phyloP scores from a whole-genome alignment of 2,113 vertebrate species.

The Crocuta crocuta region DNA sequence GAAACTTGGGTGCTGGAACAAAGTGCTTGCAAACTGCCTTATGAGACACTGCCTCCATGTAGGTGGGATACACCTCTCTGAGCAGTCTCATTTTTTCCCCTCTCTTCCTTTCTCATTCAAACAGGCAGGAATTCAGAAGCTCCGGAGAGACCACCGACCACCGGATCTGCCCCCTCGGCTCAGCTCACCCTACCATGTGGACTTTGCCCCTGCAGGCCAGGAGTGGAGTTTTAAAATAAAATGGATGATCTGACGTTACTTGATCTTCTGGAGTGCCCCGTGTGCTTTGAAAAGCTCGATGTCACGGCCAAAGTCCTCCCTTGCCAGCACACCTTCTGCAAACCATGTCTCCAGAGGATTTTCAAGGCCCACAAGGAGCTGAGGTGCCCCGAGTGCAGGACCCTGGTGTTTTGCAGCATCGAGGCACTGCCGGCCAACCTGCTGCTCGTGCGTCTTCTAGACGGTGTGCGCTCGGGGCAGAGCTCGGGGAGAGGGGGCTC shows the following conservation, averaged over 20 bases:
- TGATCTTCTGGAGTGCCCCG: constrained; percentile 93
- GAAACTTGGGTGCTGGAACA: constrained; percentile 69
- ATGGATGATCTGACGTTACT: constrained; percentile 93
- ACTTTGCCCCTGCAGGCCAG: not conserved
- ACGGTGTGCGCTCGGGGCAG: constrained; percentile 86
- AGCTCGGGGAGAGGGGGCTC: constrained; percentile 81
- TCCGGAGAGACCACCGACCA: not conserved
- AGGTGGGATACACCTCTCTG: constrained; percentile 82
- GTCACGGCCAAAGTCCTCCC: constrained; percentile 94
- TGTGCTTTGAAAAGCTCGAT: constrained; percentile 93
- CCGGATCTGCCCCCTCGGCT: not conserved
- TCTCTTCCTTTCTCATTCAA: constrained; percentile 66
- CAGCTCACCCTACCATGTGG: constrained; percentile 43
- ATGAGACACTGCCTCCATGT: constrained; percentile 82
- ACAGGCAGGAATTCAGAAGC: constrained; percentile 62
- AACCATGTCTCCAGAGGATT: constrained; percentile 92
- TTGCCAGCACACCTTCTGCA: constrained; percentile 98
- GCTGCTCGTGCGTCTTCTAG: constrained; percentile 92
- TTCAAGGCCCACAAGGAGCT: constrained; percentile 90
- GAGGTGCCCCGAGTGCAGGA: constrained; percentile 93
- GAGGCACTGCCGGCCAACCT: constrained; percentile 94
- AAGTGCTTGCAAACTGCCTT: constrained; percentile 80
- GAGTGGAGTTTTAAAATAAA: constrained; percentile 72
- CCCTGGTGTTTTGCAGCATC: constrained; percentile 89
- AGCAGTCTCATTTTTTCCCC: constrained; percentile 68